A percentile compares a stretch with the other conserved stretches of the same genome.
Evolutionary conservation across 2,113 vertebrate genomes (phyloP).

Genomic region (Rhynchomys soricoides): DNA sequence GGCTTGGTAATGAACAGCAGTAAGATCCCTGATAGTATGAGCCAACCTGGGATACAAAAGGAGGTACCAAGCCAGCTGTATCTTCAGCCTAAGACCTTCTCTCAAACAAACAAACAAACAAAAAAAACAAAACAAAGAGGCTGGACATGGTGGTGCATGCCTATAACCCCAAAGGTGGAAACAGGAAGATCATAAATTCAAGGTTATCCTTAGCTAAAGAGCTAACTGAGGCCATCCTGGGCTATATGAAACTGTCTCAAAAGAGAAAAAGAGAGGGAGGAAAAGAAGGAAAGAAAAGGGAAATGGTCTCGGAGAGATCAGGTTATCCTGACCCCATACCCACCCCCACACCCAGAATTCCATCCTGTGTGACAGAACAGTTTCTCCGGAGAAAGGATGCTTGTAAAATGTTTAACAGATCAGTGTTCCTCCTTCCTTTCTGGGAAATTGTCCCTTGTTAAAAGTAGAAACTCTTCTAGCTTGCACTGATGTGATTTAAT

Average conservation of each 20-base stretch:
- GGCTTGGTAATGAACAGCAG: background rate
- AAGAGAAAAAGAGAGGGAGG: background rate
- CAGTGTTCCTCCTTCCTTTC: background rate
- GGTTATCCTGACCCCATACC: background rate
- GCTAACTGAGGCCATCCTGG: background rate
- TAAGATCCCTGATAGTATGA: background rate
- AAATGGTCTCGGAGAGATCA: background rate
- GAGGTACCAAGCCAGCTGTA: no score
- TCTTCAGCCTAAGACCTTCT: background rate
- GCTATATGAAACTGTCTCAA: background rate
- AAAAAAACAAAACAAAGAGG: conserved; percentile 8
- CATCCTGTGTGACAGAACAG: background rate
- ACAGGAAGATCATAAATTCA: background rate
- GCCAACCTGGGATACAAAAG: background rate
- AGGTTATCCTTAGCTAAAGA: background rate
- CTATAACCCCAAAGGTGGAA: background rate
- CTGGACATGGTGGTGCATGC: background rate
- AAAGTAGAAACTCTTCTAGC: background rate
- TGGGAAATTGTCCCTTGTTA: background rate
- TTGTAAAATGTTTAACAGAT: background rate
- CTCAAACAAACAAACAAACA: background rate
- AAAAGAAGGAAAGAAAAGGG: background rate
- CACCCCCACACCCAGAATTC: background rate
- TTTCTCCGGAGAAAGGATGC: background rate
- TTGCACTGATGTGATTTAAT: background rate